phyloP scores from a whole-genome alignment of 2,113 vertebrate species.

The Gnathonemus longibarbis region DNA sequence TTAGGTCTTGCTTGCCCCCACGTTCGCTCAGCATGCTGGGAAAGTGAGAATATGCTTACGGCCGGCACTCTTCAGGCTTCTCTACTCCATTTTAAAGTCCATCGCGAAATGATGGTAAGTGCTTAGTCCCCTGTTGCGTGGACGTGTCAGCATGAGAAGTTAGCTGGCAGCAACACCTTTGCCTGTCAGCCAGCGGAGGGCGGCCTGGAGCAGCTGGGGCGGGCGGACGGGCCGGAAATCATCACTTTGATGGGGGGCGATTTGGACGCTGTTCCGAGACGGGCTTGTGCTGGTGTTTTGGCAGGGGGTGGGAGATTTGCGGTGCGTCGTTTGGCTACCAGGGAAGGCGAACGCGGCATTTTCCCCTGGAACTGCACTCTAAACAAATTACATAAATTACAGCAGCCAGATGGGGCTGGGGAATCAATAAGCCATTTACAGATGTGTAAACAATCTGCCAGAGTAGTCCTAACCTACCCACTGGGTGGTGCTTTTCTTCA shows the following conservation, averaged over 20 bases:
- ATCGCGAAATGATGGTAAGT: background rate
- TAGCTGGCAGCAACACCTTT: background rate
- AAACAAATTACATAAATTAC: conserved; percentile 43
- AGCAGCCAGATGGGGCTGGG: conserved; percentile 8
- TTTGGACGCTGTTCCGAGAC: background rate
- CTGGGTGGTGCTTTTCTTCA: background rate
- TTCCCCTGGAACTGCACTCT: conserved; percentile 33
- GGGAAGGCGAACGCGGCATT: background rate
- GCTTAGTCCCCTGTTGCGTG: background rate
- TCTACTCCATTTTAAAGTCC: background rate
- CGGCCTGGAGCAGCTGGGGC: background rate
- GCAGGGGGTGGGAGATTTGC: conserved; percentile 26
- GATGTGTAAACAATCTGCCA: conserved; percentile 41
- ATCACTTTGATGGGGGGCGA: background rate
- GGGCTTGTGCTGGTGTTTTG: background rate
- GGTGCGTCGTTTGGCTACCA: conserved; percentile 35
- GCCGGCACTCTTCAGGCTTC: background rate
- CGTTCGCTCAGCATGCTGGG: background rate
- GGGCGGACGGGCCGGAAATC: background rate
- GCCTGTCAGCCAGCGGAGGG: background rate
- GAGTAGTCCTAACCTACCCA: conserved; percentile 9
- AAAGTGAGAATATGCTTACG: background rate
- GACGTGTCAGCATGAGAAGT: background rate
- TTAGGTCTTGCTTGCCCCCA: background rate
- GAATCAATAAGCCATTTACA: conserved; percentile 42